These are phyloP conservation scores for Scolopax mira DNA, from an alignment of 2,113 vertebrate genomes.

Conservation along the genomic window DNA sequence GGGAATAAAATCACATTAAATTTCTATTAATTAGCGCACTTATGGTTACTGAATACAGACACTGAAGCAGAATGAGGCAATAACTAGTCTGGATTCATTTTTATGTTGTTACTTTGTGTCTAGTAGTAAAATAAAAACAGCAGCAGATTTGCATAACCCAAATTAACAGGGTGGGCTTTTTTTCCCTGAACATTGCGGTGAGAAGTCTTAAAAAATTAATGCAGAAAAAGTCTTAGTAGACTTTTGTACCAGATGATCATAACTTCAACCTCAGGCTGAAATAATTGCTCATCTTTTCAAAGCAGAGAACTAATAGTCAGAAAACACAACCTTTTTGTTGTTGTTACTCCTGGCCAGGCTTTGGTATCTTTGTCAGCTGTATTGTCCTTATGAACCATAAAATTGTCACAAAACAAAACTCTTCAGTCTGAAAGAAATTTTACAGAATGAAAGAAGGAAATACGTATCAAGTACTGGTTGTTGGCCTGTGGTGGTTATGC, in stretches of 20 bases:
- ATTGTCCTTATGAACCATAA: neutral
- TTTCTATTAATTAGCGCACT: neutral
- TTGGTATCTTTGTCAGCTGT: neutral
- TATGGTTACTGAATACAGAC: neutral
- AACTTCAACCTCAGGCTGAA: neutral
- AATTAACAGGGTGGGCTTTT: neutral
- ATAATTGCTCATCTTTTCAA: fast-evolving
- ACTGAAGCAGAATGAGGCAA: neutral
- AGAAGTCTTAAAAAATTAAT: neutral
- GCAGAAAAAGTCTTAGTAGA: neutral
- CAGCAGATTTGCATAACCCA: neutral
- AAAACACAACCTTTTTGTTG: neutral
- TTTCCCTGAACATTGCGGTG: neutral
- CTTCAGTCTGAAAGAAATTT: neutral
- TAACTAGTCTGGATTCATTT: neutral
- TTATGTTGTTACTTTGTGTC: neutral
- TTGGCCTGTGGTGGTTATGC: neutral
- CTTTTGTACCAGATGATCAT: neutral
- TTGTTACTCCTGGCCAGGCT: neutral
- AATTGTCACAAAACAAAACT: neutral
- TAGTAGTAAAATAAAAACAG: neutral
- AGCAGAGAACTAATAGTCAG: neutral
- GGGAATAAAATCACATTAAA: neutral
- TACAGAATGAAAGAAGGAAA: neutral
- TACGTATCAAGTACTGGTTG: neutral